phyloP scores from a whole-genome alignment of 2,888 invertebrate species.

The Agonum fuliginosum region DNA sequence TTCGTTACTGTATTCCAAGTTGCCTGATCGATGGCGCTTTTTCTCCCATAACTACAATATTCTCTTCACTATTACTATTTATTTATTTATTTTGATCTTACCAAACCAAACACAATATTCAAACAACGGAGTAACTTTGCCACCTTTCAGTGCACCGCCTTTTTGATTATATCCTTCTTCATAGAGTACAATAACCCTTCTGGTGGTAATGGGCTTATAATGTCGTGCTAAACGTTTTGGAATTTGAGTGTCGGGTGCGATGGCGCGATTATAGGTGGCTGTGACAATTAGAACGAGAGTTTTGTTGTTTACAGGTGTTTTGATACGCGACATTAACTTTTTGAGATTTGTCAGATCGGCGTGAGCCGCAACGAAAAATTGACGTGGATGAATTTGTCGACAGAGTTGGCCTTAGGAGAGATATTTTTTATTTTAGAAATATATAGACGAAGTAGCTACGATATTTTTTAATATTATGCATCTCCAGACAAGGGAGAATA shows the following conservation, averaged over 20 bases:
- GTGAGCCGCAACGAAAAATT: too few species aligned
- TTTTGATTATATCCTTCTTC: background rate
- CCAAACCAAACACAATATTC: too few species aligned
- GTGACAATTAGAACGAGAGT: slow-evolving; percentile 13
- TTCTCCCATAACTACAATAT: background rate
- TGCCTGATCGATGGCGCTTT: too few species aligned
- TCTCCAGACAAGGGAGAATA: too few species aligned
- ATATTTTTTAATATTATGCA: too few species aligned
- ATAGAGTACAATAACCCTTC: slow-evolving; percentile 33
- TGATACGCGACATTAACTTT: slow-evolving; percentile 44
- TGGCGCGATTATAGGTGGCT: slow-evolving; percentile 13
- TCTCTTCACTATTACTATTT: background rate
- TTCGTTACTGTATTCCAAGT: too few species aligned
- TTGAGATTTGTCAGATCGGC: slow-evolving; percentile 37
- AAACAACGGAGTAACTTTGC: background rate
- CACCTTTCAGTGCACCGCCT: background rate
- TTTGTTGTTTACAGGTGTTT: slow-evolving; percentile 7
- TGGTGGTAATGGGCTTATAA: slow-evolving; percentile 30
- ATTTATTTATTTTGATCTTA: too few species aligned
- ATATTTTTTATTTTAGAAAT: background rate
- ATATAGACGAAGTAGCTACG: too few species aligned
- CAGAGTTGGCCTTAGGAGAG: slow-evolving; percentile 8
- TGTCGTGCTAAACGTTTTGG: slow-evolving; percentile 24
- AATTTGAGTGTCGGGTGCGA: background rate
- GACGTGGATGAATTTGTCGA: slow-evolving; percentile 9